Evolutionary conservation across 1,140 invertebrate genomes (phyloP).

Genomic region (Tetranychus urticae): DNA sequence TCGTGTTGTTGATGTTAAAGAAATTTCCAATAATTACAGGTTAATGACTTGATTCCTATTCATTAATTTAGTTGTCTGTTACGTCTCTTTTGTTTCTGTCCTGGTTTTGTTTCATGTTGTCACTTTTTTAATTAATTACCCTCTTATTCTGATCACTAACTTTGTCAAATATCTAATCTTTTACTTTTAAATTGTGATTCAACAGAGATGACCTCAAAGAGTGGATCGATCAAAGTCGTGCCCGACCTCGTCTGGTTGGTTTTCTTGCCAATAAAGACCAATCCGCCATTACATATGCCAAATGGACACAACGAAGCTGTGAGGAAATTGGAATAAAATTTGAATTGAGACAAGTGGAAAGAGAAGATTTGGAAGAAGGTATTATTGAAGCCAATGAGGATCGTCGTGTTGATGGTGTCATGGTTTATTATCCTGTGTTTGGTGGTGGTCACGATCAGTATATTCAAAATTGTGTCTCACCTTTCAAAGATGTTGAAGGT

Average conservation of each 20-base stretch:
- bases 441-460: constrained; percentile 10
- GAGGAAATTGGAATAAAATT: constrained; percentile 5
- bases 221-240: neutral
- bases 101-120: no score
- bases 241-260: constrained; percentile 1
- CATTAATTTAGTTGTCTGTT: no score
- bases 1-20: no score
- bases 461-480: constrained; percentile 8
- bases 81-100: no score
- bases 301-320: constrained; percentile 1
- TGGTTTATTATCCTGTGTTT: constrained; percentile 9
- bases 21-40: no score
- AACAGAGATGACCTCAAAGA: constrained; percentile 3
- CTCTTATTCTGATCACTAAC: no score
- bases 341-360: constrained; percentile 4
- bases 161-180: no score
- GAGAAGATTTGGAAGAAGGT: constrained; percentile 6
- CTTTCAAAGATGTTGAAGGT: constrained; percentile 9
- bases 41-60: no score
- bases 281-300: constrained; percentile 5
- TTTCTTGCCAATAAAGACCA: constrained; percentile 7
- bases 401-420: constrained; percentile 3
- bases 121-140: no score
- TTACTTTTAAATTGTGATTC: no score
- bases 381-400: constrained; percentile 7